phyloP scores from a whole-genome alignment of 2,113 vertebrate species.

The Corythaeola cristata region DNA sequence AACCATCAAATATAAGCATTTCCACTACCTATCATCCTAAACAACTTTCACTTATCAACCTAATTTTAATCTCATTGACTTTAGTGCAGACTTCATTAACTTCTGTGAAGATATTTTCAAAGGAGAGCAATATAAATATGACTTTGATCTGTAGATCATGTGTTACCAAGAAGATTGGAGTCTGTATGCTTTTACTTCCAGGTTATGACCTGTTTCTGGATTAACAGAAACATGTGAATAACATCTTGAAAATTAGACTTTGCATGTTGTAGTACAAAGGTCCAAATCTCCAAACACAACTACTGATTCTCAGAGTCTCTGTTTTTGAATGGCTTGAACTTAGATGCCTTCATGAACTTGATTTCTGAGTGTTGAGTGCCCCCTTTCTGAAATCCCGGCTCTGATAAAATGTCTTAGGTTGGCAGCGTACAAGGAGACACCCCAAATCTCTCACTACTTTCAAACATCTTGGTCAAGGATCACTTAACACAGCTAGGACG shows the following conservation, averaged over 20 bases:
- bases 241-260: background rate
- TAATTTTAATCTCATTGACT: slow-evolving; percentile 33
- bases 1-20: background rate
- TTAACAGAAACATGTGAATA: background rate
- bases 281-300: background rate
- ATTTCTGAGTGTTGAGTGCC: slow-evolving; percentile 26
- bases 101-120: slow-evolving; percentile 24
- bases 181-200: slow-evolving; percentile 14
- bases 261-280: background rate
- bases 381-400: background rate
- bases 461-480: background rate
- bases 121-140: background rate
- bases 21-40: background rate
- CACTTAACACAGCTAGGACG: background rate
- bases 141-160: slow-evolving; percentile 28
- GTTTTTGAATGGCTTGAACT: background rate
- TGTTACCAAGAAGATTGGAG: background rate
- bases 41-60: background rate
- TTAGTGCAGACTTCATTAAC: background rate
- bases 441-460: background rate
- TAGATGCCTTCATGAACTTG: background rate
- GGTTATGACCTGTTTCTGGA: slow-evolving; percentile 18
- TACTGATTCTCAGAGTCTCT: background rate
- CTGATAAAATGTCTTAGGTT: background rate
- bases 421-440: background rate